Conservation (phyloP, 2,888 invertebrate genomes). For the Apeira syringaria region DNA sequence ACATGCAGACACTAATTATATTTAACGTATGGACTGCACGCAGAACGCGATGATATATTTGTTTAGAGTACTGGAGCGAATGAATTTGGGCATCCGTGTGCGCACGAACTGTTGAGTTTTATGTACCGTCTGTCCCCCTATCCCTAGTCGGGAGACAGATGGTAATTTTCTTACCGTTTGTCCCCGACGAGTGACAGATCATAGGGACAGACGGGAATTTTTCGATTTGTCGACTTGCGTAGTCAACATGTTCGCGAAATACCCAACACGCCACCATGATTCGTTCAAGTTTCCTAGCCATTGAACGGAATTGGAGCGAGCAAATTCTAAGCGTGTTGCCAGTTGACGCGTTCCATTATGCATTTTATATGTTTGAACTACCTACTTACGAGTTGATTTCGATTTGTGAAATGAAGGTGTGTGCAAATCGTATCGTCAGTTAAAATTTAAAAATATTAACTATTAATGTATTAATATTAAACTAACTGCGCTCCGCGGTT, state of each 20-base stretch:
- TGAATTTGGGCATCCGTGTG: conserved; percentile 12
- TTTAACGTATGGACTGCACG: conserved; percentile 28
- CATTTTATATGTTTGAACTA: conserved; percentile 9
- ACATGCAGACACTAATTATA: conserved; percentile 58
- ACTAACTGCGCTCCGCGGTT: too few relatives aligned
- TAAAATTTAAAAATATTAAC: too few relatives aligned
- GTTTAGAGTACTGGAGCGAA: conserved; percentile 21
- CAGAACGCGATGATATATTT: conserved; percentile 30
- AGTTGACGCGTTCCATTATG: conserved; percentile 12
- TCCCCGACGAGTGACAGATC: too few relatives aligned
- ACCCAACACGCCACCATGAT: not conserved
- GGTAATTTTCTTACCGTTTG: too few relatives aligned
- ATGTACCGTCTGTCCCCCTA: too few relatives aligned
- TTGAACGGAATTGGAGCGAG: conserved; percentile 7
- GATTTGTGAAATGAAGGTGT: not conserved
- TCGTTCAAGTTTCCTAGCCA: not conserved
- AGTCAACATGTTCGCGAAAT: conserved; percentile 2
- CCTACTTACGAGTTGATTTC: conserved; percentile 1
- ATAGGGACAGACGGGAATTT: conserved; percentile 5
- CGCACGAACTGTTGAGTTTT: not conserved
- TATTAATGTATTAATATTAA: too few relatives aligned
- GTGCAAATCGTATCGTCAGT: too few relatives aligned
- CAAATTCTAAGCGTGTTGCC: conserved; percentile 3
- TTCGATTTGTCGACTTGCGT: conserved; percentile 6
- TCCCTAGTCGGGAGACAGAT: too few relatives aligned